phyloP scores from a whole-genome alignment of 1,140 invertebrate species.

The Achroia grisella region DNA sequence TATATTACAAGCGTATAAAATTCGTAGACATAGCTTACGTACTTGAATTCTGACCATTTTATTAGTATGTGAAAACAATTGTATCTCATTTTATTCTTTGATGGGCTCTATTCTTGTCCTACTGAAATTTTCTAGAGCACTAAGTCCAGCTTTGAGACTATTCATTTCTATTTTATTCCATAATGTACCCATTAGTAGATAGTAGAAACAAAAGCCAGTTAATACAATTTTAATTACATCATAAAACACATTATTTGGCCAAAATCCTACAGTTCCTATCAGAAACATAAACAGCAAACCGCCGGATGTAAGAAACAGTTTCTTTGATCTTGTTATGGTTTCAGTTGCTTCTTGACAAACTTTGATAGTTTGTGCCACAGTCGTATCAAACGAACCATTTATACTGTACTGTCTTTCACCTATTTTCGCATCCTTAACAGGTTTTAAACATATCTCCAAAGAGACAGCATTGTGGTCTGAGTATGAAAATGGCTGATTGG shows the following conservation, averaged over 20 bases:
- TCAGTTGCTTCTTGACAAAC: slow-evolving; percentile 76
- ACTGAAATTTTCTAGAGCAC: slow-evolving; percentile 44
- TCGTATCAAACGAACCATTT: slow-evolving; percentile 39
- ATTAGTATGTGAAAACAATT: too few species aligned
- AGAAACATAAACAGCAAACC: slow-evolving; percentile 67
- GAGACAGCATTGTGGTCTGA: slow-evolving; percentile 95
- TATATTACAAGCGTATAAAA: too few species aligned
- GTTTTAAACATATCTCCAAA: slow-evolving; percentile 71
- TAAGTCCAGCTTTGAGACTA: slow-evolving; percentile 80
- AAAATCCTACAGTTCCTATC: slow-evolving; percentile 61
- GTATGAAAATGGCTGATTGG: slow-evolving; percentile 83
- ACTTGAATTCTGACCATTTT: too few species aligned
- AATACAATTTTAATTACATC: slow-evolving; percentile 75
- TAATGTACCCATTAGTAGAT: slow-evolving; percentile 83
- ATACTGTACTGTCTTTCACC: slow-evolving; percentile 15
- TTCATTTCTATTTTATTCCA: slow-evolving; percentile 88
- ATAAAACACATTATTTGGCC: slow-evolving; percentile 46
- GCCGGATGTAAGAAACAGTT: slow-evolving; percentile 75
- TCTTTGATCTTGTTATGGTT: slow-evolving; percentile 74
- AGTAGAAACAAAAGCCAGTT: slow-evolving; percentile 79
- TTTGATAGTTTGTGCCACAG: slow-evolving; percentile 76
- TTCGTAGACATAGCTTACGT: too few species aligned
- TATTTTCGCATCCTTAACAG: slow-evolving; percentile 14
- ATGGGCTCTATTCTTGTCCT: slow-evolving; percentile 12
- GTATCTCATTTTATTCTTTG: too few species aligned